phyloP scores from a whole-genome alignment of 2,113 vertebrate species.

The Salvelinus namaycush region DNA sequence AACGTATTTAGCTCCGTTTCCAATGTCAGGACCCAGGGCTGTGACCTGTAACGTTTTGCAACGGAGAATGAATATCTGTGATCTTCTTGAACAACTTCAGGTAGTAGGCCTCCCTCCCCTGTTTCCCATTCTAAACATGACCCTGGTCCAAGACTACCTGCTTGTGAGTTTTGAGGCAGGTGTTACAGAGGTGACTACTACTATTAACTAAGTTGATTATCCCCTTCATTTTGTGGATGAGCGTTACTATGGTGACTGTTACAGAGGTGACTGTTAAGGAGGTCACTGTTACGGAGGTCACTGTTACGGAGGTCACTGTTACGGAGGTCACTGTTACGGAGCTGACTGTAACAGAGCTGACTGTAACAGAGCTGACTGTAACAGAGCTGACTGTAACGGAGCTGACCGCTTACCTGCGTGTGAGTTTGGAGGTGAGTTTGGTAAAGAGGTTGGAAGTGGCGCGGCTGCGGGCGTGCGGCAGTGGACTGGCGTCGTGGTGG shows the following conservation, averaged over 20 bases:
- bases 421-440: constrained; percentile 95
- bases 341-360: not conserved
- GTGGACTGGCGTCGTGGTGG: constrained; percentile 79
- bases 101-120: no score
- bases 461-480: constrained; percentile 82
- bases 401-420: constrained; percentile 79
- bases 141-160: no score
- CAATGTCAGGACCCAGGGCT: no score
- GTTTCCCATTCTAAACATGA: no score
- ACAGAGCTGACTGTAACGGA: not conserved
- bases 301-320: not conserved
- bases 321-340: not conserved
- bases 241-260: not conserved
- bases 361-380: not conserved
- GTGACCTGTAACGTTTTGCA: no score
- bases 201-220: no score
- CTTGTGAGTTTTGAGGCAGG: no score
- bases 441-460: constrained; percentile 93
- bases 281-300: not conserved
- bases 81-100: no score
- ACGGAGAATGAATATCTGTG: no score
- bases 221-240: no score
- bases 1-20: not conserved
- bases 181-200: no score
- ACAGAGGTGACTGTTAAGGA: not conserved